A percentile compares a stretch with the other conserved stretches of the same genome.
Conservation (phyloP, 1,140 invertebrate species). For the Saccostrea cuccullata region DNA sequence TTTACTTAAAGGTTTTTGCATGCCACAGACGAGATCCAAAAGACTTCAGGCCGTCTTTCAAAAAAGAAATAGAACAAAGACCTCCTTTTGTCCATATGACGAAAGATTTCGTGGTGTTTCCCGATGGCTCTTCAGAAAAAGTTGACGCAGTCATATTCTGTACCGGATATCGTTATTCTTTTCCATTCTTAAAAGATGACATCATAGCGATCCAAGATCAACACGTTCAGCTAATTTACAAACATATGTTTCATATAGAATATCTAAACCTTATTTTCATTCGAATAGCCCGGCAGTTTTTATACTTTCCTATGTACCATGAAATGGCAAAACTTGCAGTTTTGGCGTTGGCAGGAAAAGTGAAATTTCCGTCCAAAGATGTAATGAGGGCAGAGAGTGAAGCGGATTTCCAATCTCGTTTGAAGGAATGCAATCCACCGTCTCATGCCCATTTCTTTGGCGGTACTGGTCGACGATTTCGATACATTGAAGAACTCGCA, state of each 20-base stretch:
- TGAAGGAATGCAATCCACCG: slow-evolving; percentile 80
- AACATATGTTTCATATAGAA: slow-evolving; percentile 49
- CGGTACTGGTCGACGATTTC: background rate
- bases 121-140: slow-evolving; percentile 13
- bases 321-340: slow-evolving; percentile 39
- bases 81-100: slow-evolving; percentile 10
- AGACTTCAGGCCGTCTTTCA: background rate
- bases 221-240: slow-evolving; percentile 38
- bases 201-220: slow-evolving; percentile 45
- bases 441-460: slow-evolving; percentile 31
- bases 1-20: no score
- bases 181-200: slow-evolving; percentile 45
- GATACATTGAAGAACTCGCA: slow-evolving; percentile 18
- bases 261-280: slow-evolving; percentile 40
- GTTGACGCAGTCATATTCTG: slow-evolving; percentile 44
- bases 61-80: slow-evolving; percentile 25
- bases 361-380: slow-evolving; percentile 29
- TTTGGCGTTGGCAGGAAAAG: slow-evolving; percentile 5
- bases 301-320: slow-evolving; percentile 33
- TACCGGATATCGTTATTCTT: slow-evolving; percentile 42
- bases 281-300: background rate
- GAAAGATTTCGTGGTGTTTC: slow-evolving; percentile 21
- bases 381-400: slow-evolving; percentile 44
- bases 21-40: no score
- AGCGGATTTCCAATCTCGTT: slow-evolving; percentile 68